Percentiles rank a stretch among this genome's conserved stretches.
phyloP scores from a whole-genome alignment of 2,113 vertebrate species.

The Rhabdornis inornatus region DNA sequence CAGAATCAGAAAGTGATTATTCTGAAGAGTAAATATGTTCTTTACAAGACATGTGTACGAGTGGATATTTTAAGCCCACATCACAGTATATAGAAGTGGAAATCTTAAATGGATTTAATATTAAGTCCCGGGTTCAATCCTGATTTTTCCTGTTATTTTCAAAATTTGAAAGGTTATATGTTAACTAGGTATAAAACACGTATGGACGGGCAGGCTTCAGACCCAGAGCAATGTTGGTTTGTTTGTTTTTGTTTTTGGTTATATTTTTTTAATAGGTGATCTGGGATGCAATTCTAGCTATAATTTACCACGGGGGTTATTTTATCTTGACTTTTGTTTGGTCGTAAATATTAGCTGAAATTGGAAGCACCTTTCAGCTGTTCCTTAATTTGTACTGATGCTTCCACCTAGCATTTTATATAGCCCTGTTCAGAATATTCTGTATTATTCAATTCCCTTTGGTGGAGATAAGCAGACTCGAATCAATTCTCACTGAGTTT shows the following conservation, averaged over 20 bases:
- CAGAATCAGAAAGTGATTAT: conserved; percentile 2
- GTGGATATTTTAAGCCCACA: not conserved
- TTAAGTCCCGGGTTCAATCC: not conserved
- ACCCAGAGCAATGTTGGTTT: not conserved
- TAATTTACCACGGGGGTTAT: not conserved
- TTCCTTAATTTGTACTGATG: not conserved
- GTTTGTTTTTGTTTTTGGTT: not conserved
- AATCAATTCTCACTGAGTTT: not conserved
- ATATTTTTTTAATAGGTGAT: not conserved
- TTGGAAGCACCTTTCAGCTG: not conserved
- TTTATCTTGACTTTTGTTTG: not conserved
- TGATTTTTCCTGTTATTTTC: not conserved
- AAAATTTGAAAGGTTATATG: not conserved
- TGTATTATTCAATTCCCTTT: not conserved
- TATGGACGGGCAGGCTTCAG: not conserved
- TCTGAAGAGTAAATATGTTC: not conserved
- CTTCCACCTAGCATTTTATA: not conserved
- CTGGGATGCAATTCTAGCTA: not conserved
- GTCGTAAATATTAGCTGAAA: not conserved
- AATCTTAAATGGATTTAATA: not conserved
- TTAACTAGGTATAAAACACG: not conserved
- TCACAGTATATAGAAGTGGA: not conserved
- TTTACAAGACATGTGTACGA: not conserved
- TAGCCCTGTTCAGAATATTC: not conserved
- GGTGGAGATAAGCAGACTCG: not conserved